Base-by-base conservation (phyloP, 2,797 vertebrate species). In the Rallus crepitans region DNA sequence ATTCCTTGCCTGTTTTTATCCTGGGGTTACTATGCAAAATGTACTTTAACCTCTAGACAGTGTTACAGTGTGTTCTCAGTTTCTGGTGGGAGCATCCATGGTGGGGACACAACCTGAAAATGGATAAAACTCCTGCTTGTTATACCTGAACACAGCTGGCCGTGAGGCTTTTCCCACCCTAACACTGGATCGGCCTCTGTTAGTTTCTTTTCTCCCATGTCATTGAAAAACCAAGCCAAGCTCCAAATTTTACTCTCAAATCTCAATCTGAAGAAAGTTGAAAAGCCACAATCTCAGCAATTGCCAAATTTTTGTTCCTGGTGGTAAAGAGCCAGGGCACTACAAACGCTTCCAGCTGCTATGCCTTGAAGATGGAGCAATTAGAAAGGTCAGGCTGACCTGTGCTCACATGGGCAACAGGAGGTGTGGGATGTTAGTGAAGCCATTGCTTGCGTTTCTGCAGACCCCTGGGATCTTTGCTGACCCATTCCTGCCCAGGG, bases 341-440 rank as follows among this genome's bases (percentile, higher is more conserved):
- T 31, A 66, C 27, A 53, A 82, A 30, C 28, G 53, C 30, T 71
- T 68, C 55, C 28, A 55, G 60, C 60, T 79, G 61, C 65, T 15
- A 3, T 11, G 16, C 52, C 52, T 15, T 61, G 39, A 28, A 59
- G 76, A 64, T 21, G 60, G 56, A 84, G 45, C 5, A 42, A 70
- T 61, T 31, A 64, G 64, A 71, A 18, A 72, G 79, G 81, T 85
- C 80, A 91, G 75, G 60, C 69, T 15, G 59, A 76, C 61, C 73
- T 39, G 77, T 53, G 45, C 25, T 79, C 3, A 0, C 66, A 19
- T 0, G 0, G 27, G 45, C 56, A 92, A 81, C 82, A 78, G 0
- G 0, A 25, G 3, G 50, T 59, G n/a, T 0, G 2, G 40, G 72
- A 33, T 68, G 27, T 27, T n/a, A 9, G 23, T 70, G 61, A 93